Conservation (phyloP, 1,140 invertebrate species). For the Achroia grisella region DNA sequence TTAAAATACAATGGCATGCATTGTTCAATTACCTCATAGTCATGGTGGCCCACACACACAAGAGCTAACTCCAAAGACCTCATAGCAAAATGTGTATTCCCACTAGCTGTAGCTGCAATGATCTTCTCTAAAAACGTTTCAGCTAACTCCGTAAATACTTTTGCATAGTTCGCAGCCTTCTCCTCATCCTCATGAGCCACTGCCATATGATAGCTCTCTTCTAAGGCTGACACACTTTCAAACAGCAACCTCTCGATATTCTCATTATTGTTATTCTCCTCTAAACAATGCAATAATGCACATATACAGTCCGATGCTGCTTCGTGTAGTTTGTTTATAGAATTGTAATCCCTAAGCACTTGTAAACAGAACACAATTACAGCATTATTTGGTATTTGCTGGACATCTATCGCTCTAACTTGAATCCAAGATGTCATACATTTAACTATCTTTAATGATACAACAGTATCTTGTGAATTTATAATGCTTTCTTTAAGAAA, state of each 20-base stretch:
- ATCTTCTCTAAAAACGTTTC: slow-evolving; percentile 93
- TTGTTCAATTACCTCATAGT: slow-evolving; percentile 85
- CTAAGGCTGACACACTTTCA: slow-evolving; percentile 85
- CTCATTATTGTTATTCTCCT: slow-evolving; percentile 81
- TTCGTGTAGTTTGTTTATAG: slow-evolving; percentile 86
- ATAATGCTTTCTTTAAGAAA: slow-evolving; percentile 85
- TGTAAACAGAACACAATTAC: slow-evolving; percentile 82
- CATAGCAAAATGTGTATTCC: slow-evolving; percentile 85
- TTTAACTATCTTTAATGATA: slow-evolving; percentile 77
- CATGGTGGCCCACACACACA: slow-evolving; percentile 95
- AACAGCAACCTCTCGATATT: slow-evolving; percentile 86
- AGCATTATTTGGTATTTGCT: slow-evolving; percentile 79
- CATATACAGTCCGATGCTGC: slow-evolving; percentile 94
- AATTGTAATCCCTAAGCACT: slow-evolving; percentile 77
- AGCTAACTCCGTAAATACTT: slow-evolving; percentile 95
- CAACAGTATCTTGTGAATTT: slow-evolving; percentile 70
- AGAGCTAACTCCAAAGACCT: slow-evolving; percentile 92
- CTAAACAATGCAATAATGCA: slow-evolving; percentile 85
- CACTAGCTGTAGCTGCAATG: slow-evolving; percentile 74
- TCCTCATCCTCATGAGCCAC: slow-evolving; percentile 95
- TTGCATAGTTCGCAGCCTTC: slow-evolving; percentile 92
- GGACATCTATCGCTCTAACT: slow-evolving; percentile 80
- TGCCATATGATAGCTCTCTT: slow-evolving; percentile 91
- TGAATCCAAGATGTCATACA: slow-evolving; percentile 89
- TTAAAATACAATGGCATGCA: too few relatives aligned